Evolutionary conservation across 2,888 invertebrate species (phyloP), one percentile per base, ranked within the genome.

Genomic region (Phytoseiulus persimilis): DNA sequence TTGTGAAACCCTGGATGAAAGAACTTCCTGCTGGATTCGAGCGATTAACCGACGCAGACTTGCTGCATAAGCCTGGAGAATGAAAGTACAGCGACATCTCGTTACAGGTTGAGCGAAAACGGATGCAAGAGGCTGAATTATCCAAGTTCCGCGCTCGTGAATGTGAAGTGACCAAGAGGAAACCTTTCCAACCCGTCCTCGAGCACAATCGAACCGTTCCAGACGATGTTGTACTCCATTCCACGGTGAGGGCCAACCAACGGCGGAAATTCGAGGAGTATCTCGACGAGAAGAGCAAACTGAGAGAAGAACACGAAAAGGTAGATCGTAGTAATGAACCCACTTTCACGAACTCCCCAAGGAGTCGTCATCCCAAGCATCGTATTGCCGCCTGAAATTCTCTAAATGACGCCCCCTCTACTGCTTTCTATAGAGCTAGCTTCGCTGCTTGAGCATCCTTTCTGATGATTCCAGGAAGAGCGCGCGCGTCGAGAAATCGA

Each of bases 141-240:
- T 65, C 65, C 3, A 87, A 87, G 87, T 87, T 87, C 45, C 87
- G 45, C 45, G 87, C 87, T 28, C 87, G 87, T 0, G 87, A 87
- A 87, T 87, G 87, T 87, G 87, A 87, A 18, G 87, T 87, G 32
- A 87, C 31, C 31, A 33, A 45, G 9, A 33, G 87, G 45, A 87
- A 87, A 32, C 87, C 87, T 9, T 87, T 87, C 18, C 87, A 87
- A 45, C 87, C 87, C 3, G 31, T 87, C 23, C 33, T 87, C 28
- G 32, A n/a, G 28, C 87, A 87, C 31, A 87, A 87, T 14, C 14
- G 32, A n/a, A 87, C 87, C 6, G 33, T n/a, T 11, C 87, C 87
- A 6, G 32, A 87, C 18, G n/a, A 87, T 87, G 32, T 87, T 33
- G 87, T 87, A 0, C 87, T 87, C 5, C 87, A 87, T n/a, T 87